phyloP scores from a whole-genome alignment of 2,888 invertebrate genomes.

The Podotricha telesiphe region DNA sequence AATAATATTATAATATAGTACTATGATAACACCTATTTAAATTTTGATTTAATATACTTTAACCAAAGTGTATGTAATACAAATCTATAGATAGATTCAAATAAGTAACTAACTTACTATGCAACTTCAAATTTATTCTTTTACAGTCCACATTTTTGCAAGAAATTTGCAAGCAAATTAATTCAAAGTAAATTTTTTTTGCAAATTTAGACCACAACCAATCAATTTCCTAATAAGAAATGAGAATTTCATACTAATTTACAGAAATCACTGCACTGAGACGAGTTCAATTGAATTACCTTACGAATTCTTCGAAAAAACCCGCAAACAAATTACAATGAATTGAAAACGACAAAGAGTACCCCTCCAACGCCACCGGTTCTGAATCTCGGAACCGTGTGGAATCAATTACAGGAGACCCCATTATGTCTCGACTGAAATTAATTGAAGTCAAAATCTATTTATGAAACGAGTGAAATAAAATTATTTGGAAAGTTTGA shows the following conservation, averaged over 20 bases:
- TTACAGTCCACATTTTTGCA: too few relatives aligned
- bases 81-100: too few relatives aligned
- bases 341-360: constrained; percentile 52
- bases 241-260: constrained; percentile 1
- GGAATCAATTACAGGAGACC: constrained; percentile 66
- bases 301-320: constrained; percentile 39
- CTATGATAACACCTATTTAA: too few relatives aligned
- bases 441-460: constrained; percentile 46
- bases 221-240: neutral
- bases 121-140: too few relatives aligned
- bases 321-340: constrained; percentile 49
- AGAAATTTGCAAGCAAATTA: too few relatives aligned
- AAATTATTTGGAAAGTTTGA: neutral
- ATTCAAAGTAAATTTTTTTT: too few relatives aligned
- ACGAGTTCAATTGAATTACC: constrained; percentile 18
- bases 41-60: too few relatives aligned
- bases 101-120: too few relatives aligned
- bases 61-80: too few relatives aligned
- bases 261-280: constrained; percentile 17
- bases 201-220: too few relatives aligned
- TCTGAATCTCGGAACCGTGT: constrained; percentile 59
- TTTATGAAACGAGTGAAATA: constrained; percentile 2
- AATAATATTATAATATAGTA: too few relatives aligned
- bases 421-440: constrained; percentile 56
- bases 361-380: constrained; percentile 48